These are phyloP conservation scores for Nicator chloris DNA, from an alignment of 2,113 vertebrate genomes.

Conservation along the genomic window DNA sequence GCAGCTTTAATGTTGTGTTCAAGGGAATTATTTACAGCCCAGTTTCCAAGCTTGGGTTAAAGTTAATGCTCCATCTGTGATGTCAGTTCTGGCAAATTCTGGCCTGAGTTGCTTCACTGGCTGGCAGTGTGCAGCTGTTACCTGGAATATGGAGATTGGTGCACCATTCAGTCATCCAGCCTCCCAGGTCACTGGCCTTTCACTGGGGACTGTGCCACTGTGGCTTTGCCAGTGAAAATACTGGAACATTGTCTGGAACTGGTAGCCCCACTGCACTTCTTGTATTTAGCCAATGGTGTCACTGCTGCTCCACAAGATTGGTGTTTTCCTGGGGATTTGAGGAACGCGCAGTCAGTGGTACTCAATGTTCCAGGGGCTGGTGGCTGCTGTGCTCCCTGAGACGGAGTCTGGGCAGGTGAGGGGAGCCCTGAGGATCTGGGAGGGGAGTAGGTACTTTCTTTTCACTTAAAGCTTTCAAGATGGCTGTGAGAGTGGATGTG, in stretches of 20 bases:
- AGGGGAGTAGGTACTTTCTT: neutral
- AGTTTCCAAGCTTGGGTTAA: neutral
- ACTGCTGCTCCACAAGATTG: constrained; percentile 61
- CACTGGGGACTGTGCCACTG: rapidly evolving
- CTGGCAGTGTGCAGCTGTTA: neutral
- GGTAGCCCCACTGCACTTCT: constrained; percentile 45
- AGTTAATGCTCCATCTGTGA: rapidly evolving
- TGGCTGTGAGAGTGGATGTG: neutral
- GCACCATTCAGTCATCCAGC: rapidly evolving
- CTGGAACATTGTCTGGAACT: neutral
- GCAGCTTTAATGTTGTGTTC: neutral
- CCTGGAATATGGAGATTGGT: neutral
- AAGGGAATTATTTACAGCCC: no score
- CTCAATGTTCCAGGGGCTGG: neutral
- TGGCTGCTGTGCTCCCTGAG: rapidly evolving
- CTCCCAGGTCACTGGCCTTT: neutral
- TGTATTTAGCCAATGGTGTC: constrained; percentile 64
- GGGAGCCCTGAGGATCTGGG: neutral
- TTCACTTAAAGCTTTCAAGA: neutral
- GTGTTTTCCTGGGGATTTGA: neutral
- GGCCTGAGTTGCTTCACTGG: rapidly evolving
- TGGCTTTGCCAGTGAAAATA: neutral
- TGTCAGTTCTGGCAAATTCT: rapidly evolving
- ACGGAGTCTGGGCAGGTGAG: rapidly evolving
- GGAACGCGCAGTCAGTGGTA: neutral